Conservation (phyloP, 1,140 invertebrate genomes). For the Cheumatopsyche charites region DNA sequence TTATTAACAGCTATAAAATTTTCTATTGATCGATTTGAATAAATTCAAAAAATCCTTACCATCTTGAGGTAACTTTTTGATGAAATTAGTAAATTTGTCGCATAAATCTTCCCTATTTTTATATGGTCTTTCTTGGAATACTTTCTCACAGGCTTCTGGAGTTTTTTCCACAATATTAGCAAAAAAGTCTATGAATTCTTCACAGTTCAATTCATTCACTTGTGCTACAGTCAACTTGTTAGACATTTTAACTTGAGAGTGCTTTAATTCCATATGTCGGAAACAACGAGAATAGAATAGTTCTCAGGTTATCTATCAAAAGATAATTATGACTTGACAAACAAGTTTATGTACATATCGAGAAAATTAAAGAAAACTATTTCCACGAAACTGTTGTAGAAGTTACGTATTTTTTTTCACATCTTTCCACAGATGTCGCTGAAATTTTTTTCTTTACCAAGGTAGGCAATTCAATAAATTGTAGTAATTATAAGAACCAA, state of each 20-base stretch:
- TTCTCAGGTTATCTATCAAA: no score
- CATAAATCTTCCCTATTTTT: constrained; percentile 59
- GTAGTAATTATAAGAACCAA: no score
- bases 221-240: constrained; percentile 5
- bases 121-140: constrained; percentile 64
- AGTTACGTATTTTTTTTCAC: no score
- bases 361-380: no score
- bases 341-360: no score
- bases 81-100: constrained; percentile 61
- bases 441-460: no score
- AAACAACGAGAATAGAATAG: no score
- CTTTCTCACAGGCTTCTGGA: constrained; percentile 60
- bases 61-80: constrained; percentile 61
- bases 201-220: constrained; percentile 43
- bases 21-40: no score
- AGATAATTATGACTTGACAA: no score
- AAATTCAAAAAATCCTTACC: constrained; percentile 56
- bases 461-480: no score
- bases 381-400: no score
- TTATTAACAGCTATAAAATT: constrained; percentile 28
- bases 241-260: neutral
- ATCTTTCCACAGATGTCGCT: no score
- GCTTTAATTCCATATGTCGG: neutral
- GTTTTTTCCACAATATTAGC: constrained; percentile 70
- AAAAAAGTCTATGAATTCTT: constrained; percentile 67